phyloP scores from a whole-genome alignment of 2,113 vertebrate genomes.

The Gallinago paraguaiae region DNA sequence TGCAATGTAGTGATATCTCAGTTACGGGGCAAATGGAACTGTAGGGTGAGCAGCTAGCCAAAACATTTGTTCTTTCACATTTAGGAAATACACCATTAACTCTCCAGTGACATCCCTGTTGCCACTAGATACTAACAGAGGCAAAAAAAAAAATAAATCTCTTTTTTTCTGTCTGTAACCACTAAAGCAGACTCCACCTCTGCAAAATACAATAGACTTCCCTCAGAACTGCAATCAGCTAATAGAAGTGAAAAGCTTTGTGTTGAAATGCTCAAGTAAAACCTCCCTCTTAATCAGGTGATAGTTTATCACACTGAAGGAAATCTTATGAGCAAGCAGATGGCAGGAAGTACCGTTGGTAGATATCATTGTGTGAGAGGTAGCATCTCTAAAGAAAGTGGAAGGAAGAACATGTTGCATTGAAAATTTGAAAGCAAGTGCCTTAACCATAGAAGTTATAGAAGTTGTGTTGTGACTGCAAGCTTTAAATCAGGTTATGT shows the following conservation, averaged over 20 bases:
- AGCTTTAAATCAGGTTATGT: neutral
- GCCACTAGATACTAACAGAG: neutral
- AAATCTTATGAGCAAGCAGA: neutral
- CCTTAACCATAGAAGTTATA: neutral
- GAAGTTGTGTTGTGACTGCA: neutral
- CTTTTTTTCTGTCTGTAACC: neutral
- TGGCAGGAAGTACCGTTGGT: neutral
- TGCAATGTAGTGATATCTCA: neutral
- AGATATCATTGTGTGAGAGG: neutral
- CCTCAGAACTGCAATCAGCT: neutral
- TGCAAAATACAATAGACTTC: neutral
- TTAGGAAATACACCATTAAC: neutral
- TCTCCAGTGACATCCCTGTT: neutral
- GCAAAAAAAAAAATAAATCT: neutral
- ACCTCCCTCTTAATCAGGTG: neutral
- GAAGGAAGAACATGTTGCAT: neutral
- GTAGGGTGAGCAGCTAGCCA: neutral
- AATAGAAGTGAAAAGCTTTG: neutral
- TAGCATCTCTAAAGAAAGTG: neutral
- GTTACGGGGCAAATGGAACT: neutral
- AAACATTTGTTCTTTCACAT: neutral
- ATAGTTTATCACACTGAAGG: neutral
- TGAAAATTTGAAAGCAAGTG: neutral
- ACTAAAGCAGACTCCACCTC: neutral
- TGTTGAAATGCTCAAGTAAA: neutral